Percentiles rank a stretch among this genome's conserved stretches.
These are phyloP conservation scores for Phanerotoma sp. DNA, from an alignment of 2,888 invertebrate species.

Conservation along the genomic window DNA sequence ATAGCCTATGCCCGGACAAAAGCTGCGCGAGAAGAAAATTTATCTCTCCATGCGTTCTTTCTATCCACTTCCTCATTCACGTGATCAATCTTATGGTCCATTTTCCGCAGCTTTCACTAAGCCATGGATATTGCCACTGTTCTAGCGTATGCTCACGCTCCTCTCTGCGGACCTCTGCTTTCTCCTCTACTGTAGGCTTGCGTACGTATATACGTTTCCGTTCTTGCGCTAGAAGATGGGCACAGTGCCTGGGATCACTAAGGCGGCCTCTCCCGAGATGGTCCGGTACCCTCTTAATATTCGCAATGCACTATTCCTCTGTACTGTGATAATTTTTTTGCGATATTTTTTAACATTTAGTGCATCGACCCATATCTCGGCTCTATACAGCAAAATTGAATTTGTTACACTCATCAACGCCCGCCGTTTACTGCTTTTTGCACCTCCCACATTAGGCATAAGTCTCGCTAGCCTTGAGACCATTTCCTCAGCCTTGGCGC, in stretches of 20 bases:
- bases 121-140: conserved; percentile 32
- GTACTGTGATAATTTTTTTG: conserved; percentile 28
- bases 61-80: conserved; percentile 20
- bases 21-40: conserved; percentile 12
- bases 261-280: conserved; percentile 32
- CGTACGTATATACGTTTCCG: not conserved
- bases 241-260: conserved; percentile 30
- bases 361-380: conserved; percentile 28
- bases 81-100: conserved; percentile 31
- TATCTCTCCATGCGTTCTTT: conserved; percentile 29
- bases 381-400: conserved; percentile 34
- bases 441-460: conserved; percentile 33
- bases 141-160: not conserved
- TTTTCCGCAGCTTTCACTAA: conserved; percentile 18
- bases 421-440: conserved; percentile 16
- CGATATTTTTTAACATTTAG: conserved; percentile 24
- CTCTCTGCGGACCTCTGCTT: not conserved
- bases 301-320: conserved; percentile 30
- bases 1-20: conserved; percentile 15
- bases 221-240: conserved; percentile 34
- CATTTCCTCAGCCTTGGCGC: conserved; percentile 28
- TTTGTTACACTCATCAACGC: conserved; percentile 21
- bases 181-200: not conserved
- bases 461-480: conserved; percentile 25
- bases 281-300: conserved; percentile 29